Evolutionary conservation across 2,113 vertebrate species (phyloP), one percentile per base, ranked within the genome.

Genomic region (Atlantisia rogersi): DNA sequence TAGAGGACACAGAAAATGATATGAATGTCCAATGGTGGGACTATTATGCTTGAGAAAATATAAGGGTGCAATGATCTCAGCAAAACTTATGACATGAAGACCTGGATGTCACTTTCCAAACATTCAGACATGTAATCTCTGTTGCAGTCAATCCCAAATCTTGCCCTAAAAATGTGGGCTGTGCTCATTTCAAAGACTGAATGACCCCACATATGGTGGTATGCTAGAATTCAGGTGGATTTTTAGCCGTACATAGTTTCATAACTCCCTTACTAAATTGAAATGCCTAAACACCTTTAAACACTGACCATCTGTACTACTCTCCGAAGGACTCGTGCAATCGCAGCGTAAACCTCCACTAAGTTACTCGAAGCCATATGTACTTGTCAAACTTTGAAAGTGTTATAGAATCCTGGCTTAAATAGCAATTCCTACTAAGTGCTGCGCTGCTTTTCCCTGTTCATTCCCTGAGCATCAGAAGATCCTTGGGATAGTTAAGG

Each of bases 151-250:
- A 21, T 58, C 31, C 50, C 37, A 94, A 48, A 86, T 82, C 63
- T 67, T 82, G 37, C 37, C 22, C 37, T 26, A 7, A 44, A 92
- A 76, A 28, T 19, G 14, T 0, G 5, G 65, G 5, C 39, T 82
- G 6, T 37, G 2, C 11, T 25, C 5, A 28, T 78, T 90, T 94
- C n/a, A 78, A 48, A 35, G 29, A 52, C 60, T 11, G 50, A 80
- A 65, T 50, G 31, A 79, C 69, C 21, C 12, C 12, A 44, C 6
- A 24, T 0, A 2, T 1, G 1, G 44, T 28, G 14, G 15, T 62
- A 8, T 68, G 28, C 28, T 82, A 44, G 62, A 84, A 53, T 64
- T 69, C 46, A 15, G 39, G 28, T 19, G 25, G 31, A 58, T 32
- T 80, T 92, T 58, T 40, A 80, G 44, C 8, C 1, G 0, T 32